Base-by-base conservation (phyloP, 2,797 vertebrate species). In the Silurus aristotelis region DNA sequence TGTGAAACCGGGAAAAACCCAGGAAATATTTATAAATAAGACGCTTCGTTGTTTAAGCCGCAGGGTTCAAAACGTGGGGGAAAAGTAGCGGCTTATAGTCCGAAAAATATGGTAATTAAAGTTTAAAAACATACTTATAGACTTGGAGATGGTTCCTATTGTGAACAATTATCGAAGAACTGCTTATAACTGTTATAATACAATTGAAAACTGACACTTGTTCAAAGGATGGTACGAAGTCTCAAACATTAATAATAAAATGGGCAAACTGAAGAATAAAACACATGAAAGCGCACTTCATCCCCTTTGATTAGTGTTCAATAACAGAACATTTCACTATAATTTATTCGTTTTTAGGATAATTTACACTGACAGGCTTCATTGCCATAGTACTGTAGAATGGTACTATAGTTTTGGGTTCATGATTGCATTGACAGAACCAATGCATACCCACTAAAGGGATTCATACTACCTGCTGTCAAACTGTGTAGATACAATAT, bases 391-490 rank as follows among this genome's bases (percentile, higher is more conserved):
- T 22, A 60, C 27, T 52, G 48, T 52, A 7, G 6, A 7, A 52
- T 52, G 10, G 48, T 52, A 10, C 10, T 10, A 52, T 10, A 7
- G 6, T 52, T 52, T 52, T 52, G 48, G 6, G 10, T 52, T 7
- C 48, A 15, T 19, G 20, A 3, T 8, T 6, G 10, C 58, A 43
- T 19, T 20, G 56, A 76, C 1, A 56, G 14, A 7, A 25, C 52
- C 4, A 25, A 27, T 75, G 25, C 17, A 60, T 7, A 60, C 4
- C 5, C 73, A 5, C 6, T 38, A 14, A 60, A 76, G 25, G 2
- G 17, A 20, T 38, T 78, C 25, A 10, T n/a, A 38, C 52, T 19
- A 43, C 43, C 71, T 73, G 84, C 61, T 84, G 46, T 77, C 73
- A 71, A 66, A 83, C n/a, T 68, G 83, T 61, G 10, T 27, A 38